Percentiles rank a stretch among this genome's conserved stretches.
Evolutionary conservation across 2,888 invertebrate species (phyloP).

Genomic region (Pyrochroa serraticornis): DNA sequence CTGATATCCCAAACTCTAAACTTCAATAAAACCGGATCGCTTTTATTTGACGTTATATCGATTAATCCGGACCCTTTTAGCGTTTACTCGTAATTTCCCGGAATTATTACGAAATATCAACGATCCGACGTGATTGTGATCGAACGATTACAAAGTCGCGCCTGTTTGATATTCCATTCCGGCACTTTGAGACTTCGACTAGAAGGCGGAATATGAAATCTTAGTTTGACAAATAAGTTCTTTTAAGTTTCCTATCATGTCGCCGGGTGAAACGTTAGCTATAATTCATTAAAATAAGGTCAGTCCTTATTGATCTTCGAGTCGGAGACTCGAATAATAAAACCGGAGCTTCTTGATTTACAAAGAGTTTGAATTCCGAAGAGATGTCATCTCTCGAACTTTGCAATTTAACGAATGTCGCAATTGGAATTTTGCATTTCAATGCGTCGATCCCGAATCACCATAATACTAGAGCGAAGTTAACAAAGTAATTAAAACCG

Average conservation of each 20-base stretch:
- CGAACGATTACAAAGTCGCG: slow-evolving; percentile 18
- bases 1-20: slow-evolving; percentile 15
- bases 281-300: slow-evolving; percentile 45
- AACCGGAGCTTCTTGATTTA: slow-evolving; percentile 18
- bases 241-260: slow-evolving; percentile 43
- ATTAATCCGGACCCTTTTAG: slow-evolving; percentile 10
- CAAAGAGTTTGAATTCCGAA: slow-evolving; percentile 16
- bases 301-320: slow-evolving; percentile 37
- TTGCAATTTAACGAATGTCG: slow-evolving; percentile 14
- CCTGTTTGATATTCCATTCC: slow-evolving; percentile 29
- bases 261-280: slow-evolving; percentile 34
- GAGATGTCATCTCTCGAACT: slow-evolving; percentile 15
- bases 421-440: slow-evolving; percentile 11
- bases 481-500: slow-evolving; percentile 25
- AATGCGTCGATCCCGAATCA: slow-evolving; percentile 14
- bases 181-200: slow-evolving; percentile 25
- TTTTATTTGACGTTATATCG: slow-evolving; percentile 11
- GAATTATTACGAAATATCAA: slow-evolving; percentile 20
- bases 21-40: slow-evolving; percentile 8
- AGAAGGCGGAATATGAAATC: slow-evolving; percentile 24
- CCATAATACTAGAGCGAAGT: slow-evolving; percentile 1
- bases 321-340: slow-evolving; percentile 35
- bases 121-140: slow-evolving; percentile 11
- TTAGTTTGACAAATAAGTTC: slow-evolving; percentile 42
- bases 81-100: slow-evolving; percentile 3